phyloP scores from a whole-genome alignment of 2,888 invertebrate genomes.

The Scaptomyza cyrtandrae region DNA sequence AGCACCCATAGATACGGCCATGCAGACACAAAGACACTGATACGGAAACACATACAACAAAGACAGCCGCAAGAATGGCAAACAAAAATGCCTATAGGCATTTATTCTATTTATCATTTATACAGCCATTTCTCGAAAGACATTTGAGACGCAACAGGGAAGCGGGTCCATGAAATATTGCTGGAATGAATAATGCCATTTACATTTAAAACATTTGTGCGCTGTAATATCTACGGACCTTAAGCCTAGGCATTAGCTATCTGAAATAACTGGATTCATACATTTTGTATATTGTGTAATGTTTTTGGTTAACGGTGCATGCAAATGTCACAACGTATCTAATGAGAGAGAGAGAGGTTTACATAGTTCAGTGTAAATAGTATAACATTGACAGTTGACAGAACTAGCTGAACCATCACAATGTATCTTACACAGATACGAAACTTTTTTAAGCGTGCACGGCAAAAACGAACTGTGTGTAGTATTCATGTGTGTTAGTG shows the following conservation, averaged over 20 bases:
- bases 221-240: constrained; percentile 57
- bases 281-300: constrained; percentile 1
- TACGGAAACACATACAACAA: constrained; percentile 23
- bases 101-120: constrained; percentile 80
- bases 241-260: constrained; percentile 45
- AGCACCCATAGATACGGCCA: constrained; percentile 17
- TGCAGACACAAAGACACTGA: constrained; percentile 1
- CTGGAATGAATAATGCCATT: constrained; percentile 67
- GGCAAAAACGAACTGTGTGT: constrained; percentile 11
- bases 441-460: constrained; percentile 68
- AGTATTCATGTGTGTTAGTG: constrained; percentile 7
- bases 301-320: constrained; percentile 21
- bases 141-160: constrained; percentile 57
- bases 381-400: constrained; percentile 46
- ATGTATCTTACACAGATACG: constrained; percentile 54
- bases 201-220: constrained; percentile 69
- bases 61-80: constrained; percentile 44
- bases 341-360: constrained; percentile 30
- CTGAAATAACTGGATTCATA: constrained; percentile 11
- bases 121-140: constrained; percentile 76
- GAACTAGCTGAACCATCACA: constrained; percentile 38
- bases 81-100: constrained; percentile 68
- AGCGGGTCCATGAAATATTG: constrained; percentile 54
- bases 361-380: constrained; percentile 50
- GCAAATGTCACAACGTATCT: constrained; percentile 29